These are phyloP conservation scores for Nemapogon koenigi DNA, from an alignment of 2,888 invertebrate genomes.

Conservation along the genomic window DNA sequence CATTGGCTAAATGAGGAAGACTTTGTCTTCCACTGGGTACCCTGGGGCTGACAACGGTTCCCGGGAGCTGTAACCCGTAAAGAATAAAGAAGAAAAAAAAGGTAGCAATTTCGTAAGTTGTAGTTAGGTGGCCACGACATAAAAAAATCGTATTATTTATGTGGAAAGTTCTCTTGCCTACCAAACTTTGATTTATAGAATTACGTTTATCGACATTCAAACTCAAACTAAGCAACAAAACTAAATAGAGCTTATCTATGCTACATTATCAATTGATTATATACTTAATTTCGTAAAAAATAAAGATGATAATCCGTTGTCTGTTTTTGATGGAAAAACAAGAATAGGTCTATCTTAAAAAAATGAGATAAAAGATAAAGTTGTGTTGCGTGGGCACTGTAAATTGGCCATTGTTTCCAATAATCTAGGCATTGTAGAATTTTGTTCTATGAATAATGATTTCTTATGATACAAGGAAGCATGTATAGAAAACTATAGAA, in stretches of 20 bases:
- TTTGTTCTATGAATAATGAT: no score
- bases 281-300: slow-evolving; percentile 21
- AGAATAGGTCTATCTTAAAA: slow-evolving; percentile 39
- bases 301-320: slow-evolving; percentile 20
- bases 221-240: slow-evolving; percentile 13
- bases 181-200: slow-evolving; percentile 47
- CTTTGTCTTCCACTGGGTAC: no score
- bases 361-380: slow-evolving; percentile 49
- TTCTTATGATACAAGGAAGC: no score
- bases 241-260: background rate
- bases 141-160: slow-evolving; percentile 36
- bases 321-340: slow-evolving; percentile 17
- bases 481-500: no score
- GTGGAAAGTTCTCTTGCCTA: slow-evolving; percentile 26
- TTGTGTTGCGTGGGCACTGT: slow-evolving; percentile 6
- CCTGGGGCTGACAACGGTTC: no score
- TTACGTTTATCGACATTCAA: slow-evolving; percentile 42
- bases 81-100: no score
- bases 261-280: slow-evolving; percentile 20
- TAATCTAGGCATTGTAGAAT: no score
- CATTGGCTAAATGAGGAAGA: no score
- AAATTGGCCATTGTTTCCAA: background rate
- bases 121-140: no score
- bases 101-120: no score
- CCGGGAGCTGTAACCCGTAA: no score